Conservation (phyloP, 92 coral and sea anemone genomes). For the Virgularia gustaviana region DNA sequence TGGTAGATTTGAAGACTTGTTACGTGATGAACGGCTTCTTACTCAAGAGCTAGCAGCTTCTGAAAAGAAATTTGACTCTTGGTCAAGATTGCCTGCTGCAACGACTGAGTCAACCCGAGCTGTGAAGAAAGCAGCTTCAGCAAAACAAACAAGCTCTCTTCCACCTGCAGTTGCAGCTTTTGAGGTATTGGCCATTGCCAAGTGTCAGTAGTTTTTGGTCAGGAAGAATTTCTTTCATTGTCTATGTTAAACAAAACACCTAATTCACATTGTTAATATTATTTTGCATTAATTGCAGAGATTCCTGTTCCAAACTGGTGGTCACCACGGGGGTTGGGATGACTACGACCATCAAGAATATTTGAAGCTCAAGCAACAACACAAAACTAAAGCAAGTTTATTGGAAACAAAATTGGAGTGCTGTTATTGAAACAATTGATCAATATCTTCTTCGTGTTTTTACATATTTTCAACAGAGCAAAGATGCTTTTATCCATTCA, state of each 20-base stretch:
- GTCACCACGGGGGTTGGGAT: slow-evolving; percentile 98
- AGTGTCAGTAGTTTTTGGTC: background rate
- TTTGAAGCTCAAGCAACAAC: slow-evolving; percentile 71
- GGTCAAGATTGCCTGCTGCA: slow-evolving; percentile 84
- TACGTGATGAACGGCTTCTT: slow-evolving; percentile 65
- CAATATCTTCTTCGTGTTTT: too few species aligned
- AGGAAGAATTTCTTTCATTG: background rate
- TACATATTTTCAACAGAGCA: slow-evolving; percentile 59
- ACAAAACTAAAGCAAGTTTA: slow-evolving; percentile 57
- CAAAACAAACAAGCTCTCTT: slow-evolving; percentile 57
- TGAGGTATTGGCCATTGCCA: slow-evolving; percentile 58
- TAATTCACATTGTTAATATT: background rate
- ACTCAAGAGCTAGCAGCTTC: slow-evolving; percentile 76
- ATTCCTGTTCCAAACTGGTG: slow-evolving; percentile 86
- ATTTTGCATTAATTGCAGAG: slow-evolving; percentile 49
- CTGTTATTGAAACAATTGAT: background rate
- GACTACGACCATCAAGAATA: slow-evolving; percentile 93
- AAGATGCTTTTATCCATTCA: slow-evolving; percentile 62
- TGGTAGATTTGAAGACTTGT: slow-evolving; percentile 77
- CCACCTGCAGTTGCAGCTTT: slow-evolving; percentile 99
- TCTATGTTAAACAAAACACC: background rate
- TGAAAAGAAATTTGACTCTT: slow-evolving; percentile 91
- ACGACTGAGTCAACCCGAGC: slow-evolving; percentile 62
- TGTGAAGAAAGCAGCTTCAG: slow-evolving; percentile 67
- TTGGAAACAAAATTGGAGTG: too few species aligned